These are phyloP conservation scores for Periophthalmus modestus DNA, from an alignment of 2,113 vertebrate species.

Conservation along the genomic window DNA sequence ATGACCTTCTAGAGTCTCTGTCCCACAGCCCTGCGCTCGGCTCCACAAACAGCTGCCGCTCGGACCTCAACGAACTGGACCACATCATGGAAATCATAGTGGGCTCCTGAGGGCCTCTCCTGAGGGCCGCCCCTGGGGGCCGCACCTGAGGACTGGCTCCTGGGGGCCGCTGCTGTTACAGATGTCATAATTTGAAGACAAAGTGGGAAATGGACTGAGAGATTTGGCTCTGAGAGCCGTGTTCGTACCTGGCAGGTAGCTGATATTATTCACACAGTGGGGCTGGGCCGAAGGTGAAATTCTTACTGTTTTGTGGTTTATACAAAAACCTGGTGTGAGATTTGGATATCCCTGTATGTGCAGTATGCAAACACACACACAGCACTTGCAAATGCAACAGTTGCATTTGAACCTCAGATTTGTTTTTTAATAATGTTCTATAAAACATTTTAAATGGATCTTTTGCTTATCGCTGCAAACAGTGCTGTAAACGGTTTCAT, in stretches of 20 bases:
- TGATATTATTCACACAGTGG: neutral
- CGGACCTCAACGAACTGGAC: constrained; percentile 94
- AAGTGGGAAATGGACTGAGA: constrained; percentile 55
- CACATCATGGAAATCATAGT: constrained; percentile 98
- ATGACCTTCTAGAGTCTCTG: constrained; percentile 87
- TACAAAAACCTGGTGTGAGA: neutral
- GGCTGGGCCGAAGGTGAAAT: neutral
- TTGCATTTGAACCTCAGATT: constrained; percentile 4
- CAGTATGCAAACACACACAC: constrained; percentile 7
- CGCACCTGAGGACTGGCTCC: constrained; percentile 22
- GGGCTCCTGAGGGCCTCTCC: constrained; percentile 82
- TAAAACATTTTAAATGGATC: neutral
- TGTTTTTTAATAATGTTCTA: neutral
- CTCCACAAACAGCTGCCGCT: constrained; percentile 86
- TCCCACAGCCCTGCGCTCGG: constrained; percentile 77
- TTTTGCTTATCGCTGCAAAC: neutral
- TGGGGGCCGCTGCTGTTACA: constrained; percentile 19
- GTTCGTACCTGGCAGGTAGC: neutral
- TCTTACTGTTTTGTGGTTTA: neutral
- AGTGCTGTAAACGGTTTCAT: neutral
- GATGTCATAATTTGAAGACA: constrained; percentile 45
- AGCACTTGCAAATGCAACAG: constrained; percentile 4
- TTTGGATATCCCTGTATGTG: constrained; percentile 3
- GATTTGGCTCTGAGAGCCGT: constrained; percentile 25
- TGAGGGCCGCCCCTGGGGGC: too few species aligned